Base-by-base conservation (phyloP, 2,888 invertebrate genomes). In the Macaria notata region DNA sequence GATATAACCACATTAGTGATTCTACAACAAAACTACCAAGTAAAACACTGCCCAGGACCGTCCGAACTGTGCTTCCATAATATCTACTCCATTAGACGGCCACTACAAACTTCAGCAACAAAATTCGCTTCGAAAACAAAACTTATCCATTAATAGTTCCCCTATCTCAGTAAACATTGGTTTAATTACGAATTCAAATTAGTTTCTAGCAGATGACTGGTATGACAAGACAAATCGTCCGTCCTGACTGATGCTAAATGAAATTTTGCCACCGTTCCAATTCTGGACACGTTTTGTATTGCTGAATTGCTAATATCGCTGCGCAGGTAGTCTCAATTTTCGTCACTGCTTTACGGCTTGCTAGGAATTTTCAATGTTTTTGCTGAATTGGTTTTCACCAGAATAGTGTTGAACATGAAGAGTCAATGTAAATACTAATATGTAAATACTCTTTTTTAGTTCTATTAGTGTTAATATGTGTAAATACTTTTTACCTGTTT, bases 221-320 rank as follows among this genome's bases (percentile, higher is more conserved):
- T 78, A 76, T 78, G 86, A 84, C 81, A 87, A 83, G 86, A 88
- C 82, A 85, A 87, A 87, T 87, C 72, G 80, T 78, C 75, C 71
- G 75, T 72, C 76, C 71, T 54, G 70, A 72, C 78, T 76, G 75
- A 68, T 73, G 74, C 73, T 70, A 81, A 81, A 82, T 85, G 80
- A 82, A 81, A 83, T 79, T 84, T 84, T 68, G 72, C 76, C 69
- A 78, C 71, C 65, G 73, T 76, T 80, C 70, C 65, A 69, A 84
- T 80, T 76, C 83, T 68, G 73, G 73, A 76, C 83, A 86, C 83
- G 84, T 83, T 73, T 73, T 75, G 69, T 75, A 76, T 76, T 75
- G 65, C 71, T 61, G 54, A 69, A 70, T 70, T 65, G 65, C 69
- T 70, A 67, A 71, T 66, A 64, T 65, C 67, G 64, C 60, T 66